Percentiles rank a stretch among this genome's conserved stretches.
Conservation (phyloP, 2,888 invertebrate species). For the Napeogenes inachia region DNA sequence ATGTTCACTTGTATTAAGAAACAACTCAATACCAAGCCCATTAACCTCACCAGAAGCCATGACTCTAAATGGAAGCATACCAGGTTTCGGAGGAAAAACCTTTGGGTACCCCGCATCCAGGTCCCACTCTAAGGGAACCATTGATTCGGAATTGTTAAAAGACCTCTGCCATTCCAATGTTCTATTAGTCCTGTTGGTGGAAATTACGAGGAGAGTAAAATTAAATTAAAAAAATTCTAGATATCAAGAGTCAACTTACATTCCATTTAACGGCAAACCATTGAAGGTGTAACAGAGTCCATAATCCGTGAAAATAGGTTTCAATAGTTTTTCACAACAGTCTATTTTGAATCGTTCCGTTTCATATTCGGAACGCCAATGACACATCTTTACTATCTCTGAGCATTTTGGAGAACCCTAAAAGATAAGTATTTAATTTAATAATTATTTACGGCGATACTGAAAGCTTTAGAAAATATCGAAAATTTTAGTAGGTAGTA, state of each 20-base stretch:
- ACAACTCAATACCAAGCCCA: conserved; percentile 64
- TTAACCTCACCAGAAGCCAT: conserved; percentile 65
- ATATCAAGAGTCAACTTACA: conserved; percentile 39
- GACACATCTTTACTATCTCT: conserved; percentile 64
- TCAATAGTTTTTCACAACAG: conserved; percentile 60
- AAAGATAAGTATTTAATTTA: background rate
- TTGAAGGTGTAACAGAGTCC: conserved; percentile 70
- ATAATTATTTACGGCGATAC: too few relatives aligned
- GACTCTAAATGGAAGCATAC: conserved; percentile 53
- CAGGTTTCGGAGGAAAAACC: conserved; percentile 53
- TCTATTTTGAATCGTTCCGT: conserved; percentile 50
- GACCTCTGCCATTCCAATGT: conserved; percentile 57
- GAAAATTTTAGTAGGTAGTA: too few relatives aligned
- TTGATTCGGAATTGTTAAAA: conserved; percentile 41
- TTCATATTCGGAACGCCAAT: conserved; percentile 57
- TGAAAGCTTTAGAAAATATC: too few relatives aligned
- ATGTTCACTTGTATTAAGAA: conserved; percentile 62
- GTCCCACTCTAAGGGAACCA: conserved; percentile 50
- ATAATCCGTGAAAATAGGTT: conserved; percentile 64
- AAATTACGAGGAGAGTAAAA: background rate
- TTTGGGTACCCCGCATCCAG: conserved; percentile 63
- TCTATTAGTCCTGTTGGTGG: conserved; percentile 51
- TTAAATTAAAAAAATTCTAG: background rate
- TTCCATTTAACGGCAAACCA: conserved; percentile 62
- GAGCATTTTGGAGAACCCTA: conserved; percentile 63